These are phyloP conservation scores for Eilema griseolum DNA, from an alignment of 2,888 invertebrate genomes.

Conservation along the genomic window DNA sequence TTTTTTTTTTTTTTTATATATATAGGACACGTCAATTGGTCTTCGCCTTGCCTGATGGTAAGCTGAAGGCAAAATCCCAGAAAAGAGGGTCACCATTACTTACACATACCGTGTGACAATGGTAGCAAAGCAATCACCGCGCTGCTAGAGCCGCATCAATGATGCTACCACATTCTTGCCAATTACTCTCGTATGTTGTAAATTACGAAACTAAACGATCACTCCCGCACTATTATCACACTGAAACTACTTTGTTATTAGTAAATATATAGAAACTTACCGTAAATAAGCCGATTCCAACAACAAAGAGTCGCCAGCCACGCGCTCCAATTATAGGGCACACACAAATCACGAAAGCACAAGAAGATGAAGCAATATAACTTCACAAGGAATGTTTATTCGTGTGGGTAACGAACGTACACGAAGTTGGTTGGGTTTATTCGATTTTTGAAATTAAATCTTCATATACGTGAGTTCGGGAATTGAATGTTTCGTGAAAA, in stretches of 20 bases:
- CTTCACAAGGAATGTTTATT: constrained; percentile 74
- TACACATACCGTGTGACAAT: too few species aligned
- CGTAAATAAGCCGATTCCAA: constrained; percentile 83
- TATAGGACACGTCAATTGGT: too few species aligned
- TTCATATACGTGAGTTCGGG: constrained; percentile 55
- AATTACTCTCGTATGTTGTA: constrained; percentile 47
- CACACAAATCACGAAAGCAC: constrained; percentile 85
- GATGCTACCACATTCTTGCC: constrained; percentile 74
- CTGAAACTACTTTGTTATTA: constrained; percentile 51
- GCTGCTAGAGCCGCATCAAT: constrained; percentile 67
- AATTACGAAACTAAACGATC: constrained; percentile 44
- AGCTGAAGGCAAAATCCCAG: too few species aligned
- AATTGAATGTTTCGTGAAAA: constrained; percentile 57
- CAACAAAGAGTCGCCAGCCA: constrained; percentile 87
- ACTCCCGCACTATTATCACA: constrained; percentile 34
- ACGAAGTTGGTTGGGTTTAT: constrained; percentile 55
- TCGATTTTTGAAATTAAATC: constrained; percentile 68
- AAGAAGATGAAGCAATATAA: constrained; percentile 71
- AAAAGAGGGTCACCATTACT: too few species aligned
- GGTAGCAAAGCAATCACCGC: constrained; percentile 66
- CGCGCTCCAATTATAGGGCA: constrained; percentile 86
- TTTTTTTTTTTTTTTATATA: too few species aligned
- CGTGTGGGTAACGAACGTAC: constrained; percentile 60
- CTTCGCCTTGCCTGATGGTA: too few species aligned
- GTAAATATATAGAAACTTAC: constrained; percentile 72